Evolutionary conservation across 2,888 invertebrate genomes (phyloP), one percentile per base, ranked within the genome.

Genomic region (Miltochrista miniata): DNA sequence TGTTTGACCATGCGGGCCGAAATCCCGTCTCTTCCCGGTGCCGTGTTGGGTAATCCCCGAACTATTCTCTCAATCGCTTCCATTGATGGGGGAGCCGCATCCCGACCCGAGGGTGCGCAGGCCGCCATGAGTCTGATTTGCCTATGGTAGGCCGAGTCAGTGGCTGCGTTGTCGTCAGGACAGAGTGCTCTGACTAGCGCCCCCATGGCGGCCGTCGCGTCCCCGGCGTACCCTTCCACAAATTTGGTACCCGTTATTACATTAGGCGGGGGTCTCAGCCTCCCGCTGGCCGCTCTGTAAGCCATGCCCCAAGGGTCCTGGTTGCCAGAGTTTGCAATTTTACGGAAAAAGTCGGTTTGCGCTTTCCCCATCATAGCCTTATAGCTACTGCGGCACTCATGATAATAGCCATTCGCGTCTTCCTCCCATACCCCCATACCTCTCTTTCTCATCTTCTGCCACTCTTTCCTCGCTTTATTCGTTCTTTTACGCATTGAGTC

Each of bases 11-110:
- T 47, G 0, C 37, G 7, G 7, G 48, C 44, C 0, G 44, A 36
- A 0, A 54, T 12, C 0, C 47, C 48, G 1, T 48, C 47, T 0
- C 37, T 0, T 0, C 51, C 51, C 0, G 54, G 48, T 0, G 47
- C 61, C 0, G 61, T 74, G 40, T 67, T 69, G 0, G 73, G 70
- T 0, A 74, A 37, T 0, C 14, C 12, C 37, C 12, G 48, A 0
- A 74, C 30, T 11, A 71, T 64, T 24, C 18, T 24, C n/a, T n/a
- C n/a, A n/a, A n/a, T n/a, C n/a, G n/a, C n/a, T n/a, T n/a, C n/a
- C n/a, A n/a, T n/a, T n/a, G n/a, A n/a, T n/a, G n/a, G n/a, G n/a
- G n/a, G n/a, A n/a, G n/a, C n/a, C n/a, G n/a, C n/a, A n/a, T n/a
- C n/a, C n/a, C n/a, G n/a, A n/a, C n/a, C n/a, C n/a, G n/a, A n/a